Conservation (phyloP, 2,888 invertebrate species). For the Platycnemis pennipes region DNA sequence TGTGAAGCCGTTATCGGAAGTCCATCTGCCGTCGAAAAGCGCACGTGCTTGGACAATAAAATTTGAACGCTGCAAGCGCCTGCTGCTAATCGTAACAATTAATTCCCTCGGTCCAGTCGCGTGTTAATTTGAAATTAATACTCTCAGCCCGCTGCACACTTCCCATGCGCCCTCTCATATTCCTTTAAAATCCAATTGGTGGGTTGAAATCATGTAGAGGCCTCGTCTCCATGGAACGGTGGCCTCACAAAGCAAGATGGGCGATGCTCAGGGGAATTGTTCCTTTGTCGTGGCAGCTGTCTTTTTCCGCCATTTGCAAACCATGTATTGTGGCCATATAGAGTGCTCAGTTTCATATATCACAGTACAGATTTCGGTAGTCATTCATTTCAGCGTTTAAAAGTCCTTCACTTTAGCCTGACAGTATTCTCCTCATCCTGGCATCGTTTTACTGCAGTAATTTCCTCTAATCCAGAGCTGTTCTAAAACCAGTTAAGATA, state of each 20-base stretch:
- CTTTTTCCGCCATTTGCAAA: not conserved
- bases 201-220: not conserved
- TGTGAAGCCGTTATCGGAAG: not conserved
- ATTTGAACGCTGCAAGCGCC: not conserved
- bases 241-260: no score
- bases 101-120: not conserved
- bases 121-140: slow-evolving; percentile 33
- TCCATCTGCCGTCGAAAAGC: not conserved
- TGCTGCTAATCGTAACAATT: slow-evolving; percentile 29
- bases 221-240: not conserved
- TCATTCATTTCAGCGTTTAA: no score
- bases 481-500: no score
- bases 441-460: no score
- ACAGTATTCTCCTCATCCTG: no score
- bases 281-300: not conserved
- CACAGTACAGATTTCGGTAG: no score
- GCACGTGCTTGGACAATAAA: slow-evolving; percentile 6
- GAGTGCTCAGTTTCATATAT: not conserved
- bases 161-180: not conserved
- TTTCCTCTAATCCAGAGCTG: no score
- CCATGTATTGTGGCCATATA: not conserved
- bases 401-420: no score
- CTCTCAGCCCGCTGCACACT: slow-evolving; percentile 52
- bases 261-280: not conserved
- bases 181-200: not conserved